Base-by-base conservation (phyloP, 2,113 vertebrate genomes). In the Pyxicephalus adspersus region DNA sequence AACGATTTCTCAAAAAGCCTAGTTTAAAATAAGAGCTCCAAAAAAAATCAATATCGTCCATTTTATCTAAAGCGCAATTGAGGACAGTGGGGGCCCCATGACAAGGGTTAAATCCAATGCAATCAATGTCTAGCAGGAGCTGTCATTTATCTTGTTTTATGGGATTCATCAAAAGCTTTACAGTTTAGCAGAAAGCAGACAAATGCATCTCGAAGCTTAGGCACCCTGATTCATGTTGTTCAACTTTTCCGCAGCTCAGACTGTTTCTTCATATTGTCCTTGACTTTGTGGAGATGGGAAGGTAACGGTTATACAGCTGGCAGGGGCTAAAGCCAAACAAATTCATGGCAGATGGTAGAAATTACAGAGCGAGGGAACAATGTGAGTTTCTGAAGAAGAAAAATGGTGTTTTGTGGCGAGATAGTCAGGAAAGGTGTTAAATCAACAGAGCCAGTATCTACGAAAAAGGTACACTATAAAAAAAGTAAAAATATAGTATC, bases 81-180 rank as follows among this genome's bases (percentile, higher is more conserved):
- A 75, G 66, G 68, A 65, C 66, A 57, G 54, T 51, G 75, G 71
- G 61, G 28, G 70, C 17, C 5, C 22, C 22, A 50, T 65, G 68
- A 65, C 70, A 66, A 75, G 71, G 71, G 61, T 75, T 82, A 75
- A 82, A 68, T 66, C 80, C 23, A 28, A 66, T 38, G 29, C 63
- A 65, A 82, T 82, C 80, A 82, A 82, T 82, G 71, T 65, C 61
- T 82, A 34, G 58, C 64, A 34, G 9, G 55, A 61, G 13, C 80
- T 65, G 80, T 75, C 80, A 82, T 82, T 75, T 82, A 75, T 82
- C 71, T 75, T 58, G 31, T 82, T 82, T 82, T 82, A 82, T 64
- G 38, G 80, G 80, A 82, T 82, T 82, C 67, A 75, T 82, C 80
- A 66, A 55, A 75, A 82, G 80, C 80, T 82, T 82, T 74, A 82